A percentile compares a stretch with the other conserved stretches of the same genome.
phyloP scores from a whole-genome alignment of 1,140 invertebrate species.

The Drosophila ironensis region DNA sequence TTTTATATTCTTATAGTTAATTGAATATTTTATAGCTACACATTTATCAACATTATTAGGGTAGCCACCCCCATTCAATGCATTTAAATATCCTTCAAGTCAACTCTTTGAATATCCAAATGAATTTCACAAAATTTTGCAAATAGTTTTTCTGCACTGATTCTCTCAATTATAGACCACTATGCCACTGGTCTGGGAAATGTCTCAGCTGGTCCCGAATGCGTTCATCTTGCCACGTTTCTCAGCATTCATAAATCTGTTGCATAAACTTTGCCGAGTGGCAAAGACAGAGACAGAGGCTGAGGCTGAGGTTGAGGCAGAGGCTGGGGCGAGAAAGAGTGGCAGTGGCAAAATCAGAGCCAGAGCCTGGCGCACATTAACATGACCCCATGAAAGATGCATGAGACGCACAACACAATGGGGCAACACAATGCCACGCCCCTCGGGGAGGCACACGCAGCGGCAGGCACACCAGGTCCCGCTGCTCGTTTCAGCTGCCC shows the following conservation, averaged over 20 bases:
- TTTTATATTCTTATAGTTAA: too few relatives aligned
- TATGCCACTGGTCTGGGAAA: constrained; percentile 47
- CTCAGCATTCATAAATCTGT: constrained; percentile 67
- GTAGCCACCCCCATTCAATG: too few relatives aligned
- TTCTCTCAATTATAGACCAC: neutral
- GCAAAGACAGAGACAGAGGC: neutral
- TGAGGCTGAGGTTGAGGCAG: neutral
- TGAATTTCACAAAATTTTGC: neutral
- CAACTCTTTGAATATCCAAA: neutral
- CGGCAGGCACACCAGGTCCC: constrained; percentile 9
- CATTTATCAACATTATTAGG: too few relatives aligned
- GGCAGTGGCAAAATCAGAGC: constrained; percentile 16
- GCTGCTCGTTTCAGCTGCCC: constrained; percentile 33
- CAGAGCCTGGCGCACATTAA: constrained; percentile 54
- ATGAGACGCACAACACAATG: constrained; percentile 54
- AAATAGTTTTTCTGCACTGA: neutral
- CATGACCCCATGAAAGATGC: constrained; percentile 65
- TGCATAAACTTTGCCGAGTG: constrained; percentile 61
- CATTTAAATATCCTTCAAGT: too few relatives aligned
- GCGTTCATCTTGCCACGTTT: constrained; percentile 50
- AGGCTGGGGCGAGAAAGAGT: neutral
- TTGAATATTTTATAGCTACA: too few relatives aligned
- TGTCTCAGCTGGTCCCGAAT: constrained; percentile 29
- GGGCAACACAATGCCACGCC: neutral
- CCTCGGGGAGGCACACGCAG: neutral